phyloP scores from a whole-genome alignment of 2,113 vertebrate genomes.

The Siniperca chuatsi region DNA sequence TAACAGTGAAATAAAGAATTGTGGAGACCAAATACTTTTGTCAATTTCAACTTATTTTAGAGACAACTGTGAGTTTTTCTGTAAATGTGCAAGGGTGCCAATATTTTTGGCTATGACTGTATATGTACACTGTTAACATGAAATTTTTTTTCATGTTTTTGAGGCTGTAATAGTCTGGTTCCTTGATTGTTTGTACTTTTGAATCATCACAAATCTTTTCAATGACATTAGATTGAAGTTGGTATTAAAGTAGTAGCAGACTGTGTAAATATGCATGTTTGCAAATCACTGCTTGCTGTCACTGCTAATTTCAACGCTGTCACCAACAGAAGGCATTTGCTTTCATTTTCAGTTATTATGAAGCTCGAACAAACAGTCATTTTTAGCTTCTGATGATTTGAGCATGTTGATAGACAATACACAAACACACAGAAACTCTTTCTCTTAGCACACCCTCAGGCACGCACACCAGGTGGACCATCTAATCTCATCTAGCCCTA shows the following conservation, averaged over 20 bases:
- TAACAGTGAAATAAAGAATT: background rate
- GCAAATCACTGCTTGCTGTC: slow-evolving; percentile 14
- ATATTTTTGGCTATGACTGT: background rate
- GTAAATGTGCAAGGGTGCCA: background rate
- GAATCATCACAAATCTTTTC: background rate
- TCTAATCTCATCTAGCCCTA: slow-evolving; percentile 2
- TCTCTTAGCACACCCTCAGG: background rate
- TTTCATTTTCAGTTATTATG: background rate
- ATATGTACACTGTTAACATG: background rate
- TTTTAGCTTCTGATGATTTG: no score
- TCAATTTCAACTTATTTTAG: background rate
- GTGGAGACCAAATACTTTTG: background rate
- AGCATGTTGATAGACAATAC: background rate
- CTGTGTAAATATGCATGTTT: slow-evolving; percentile 1
- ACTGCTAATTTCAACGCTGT: slow-evolving; percentile 5
- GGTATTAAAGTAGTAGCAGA: background rate
- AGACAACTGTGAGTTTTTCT: background rate
- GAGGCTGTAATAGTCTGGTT: background rate
- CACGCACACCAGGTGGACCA: slow-evolving; percentile 1
- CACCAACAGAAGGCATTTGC: slow-evolving; percentile 2
- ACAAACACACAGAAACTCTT: background rate
- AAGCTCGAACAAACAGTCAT: background rate
- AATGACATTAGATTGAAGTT: slow-evolving; percentile 1
- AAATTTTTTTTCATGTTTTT: background rate
- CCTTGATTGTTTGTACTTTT: slow-evolving; percentile 19